Evolutionary conservation across 1,140 invertebrate species (phyloP).

Genomic region (Planococcus citri): DNA sequence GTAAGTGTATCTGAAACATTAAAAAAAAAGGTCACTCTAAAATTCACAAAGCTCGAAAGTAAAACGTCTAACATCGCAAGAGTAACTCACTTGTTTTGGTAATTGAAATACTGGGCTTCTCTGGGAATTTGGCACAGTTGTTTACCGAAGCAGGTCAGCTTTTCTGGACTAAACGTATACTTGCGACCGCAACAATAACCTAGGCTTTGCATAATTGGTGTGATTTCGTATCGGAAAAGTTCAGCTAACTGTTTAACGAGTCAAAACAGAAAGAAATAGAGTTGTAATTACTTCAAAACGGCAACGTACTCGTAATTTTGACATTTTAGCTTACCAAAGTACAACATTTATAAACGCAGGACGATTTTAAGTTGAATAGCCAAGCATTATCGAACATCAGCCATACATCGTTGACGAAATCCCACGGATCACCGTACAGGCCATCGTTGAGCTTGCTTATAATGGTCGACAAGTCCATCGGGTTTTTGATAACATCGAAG

Average conservation of each 20-base stretch:
- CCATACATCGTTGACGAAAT: conserved; percentile 99
- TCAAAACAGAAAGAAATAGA: conserved; percentile 29
- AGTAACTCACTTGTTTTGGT: conserved; percentile 80
- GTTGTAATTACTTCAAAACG: too few species aligned
- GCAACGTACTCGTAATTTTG: too few species aligned
- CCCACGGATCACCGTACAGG: conserved; percentile 94
- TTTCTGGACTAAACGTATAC: conserved; percentile 97
- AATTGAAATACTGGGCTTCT: conserved; percentile 96
- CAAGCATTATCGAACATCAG: conserved; percentile 99
- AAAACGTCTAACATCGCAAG: too few species aligned
- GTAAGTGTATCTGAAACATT: conserved; percentile 91
- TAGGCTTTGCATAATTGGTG: conserved; percentile 94
- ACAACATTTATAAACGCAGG: conserved; percentile 93
- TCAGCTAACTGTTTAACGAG: conserved; percentile 98
- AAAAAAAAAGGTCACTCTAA: background rate
- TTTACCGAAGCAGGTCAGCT: conserved; percentile 97
- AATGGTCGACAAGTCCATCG: conserved; percentile 97
- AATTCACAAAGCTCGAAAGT: background rate
- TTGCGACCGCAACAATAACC: conserved; percentile 98
- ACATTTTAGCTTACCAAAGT: conserved; percentile 64
- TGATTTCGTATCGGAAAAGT: conserved; percentile 95
- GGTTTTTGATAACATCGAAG: conserved; percentile 94
- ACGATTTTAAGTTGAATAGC: conserved; percentile 98
- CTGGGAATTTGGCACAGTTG: conserved; percentile 96
- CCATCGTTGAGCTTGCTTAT: conserved; percentile 86